A percentile compares a stretch with the other conserved stretches of the same genome.
phyloP scores from a whole-genome alignment of 2,113 vertebrate species.

The Octodon degus region DNA sequence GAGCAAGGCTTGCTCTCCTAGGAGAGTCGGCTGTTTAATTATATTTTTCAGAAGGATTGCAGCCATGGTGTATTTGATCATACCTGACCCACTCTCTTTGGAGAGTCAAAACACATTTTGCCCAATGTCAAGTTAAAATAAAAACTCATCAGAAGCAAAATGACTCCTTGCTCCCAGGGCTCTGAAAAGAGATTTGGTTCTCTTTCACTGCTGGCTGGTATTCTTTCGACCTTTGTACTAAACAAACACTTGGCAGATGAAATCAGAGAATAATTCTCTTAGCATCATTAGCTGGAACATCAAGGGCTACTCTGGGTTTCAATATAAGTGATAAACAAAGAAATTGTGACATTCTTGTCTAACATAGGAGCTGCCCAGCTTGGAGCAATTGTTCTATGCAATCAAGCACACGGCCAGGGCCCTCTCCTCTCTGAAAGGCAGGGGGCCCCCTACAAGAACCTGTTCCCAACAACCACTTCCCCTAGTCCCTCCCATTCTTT shows the following conservation, averaged over 20 bases:
- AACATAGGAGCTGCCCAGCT: neutral
- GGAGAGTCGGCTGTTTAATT: constrained; percentile 33
- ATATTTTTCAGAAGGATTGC: constrained; percentile 40
- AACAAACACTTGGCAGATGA: constrained; percentile 28
- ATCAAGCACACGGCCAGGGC: no score
- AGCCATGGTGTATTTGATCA: constrained; percentile 55
- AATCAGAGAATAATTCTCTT: constrained; percentile 56
- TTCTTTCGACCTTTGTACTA: neutral
- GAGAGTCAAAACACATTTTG: constrained; percentile 67
- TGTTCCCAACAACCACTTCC: neutral
- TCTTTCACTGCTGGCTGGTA: constrained; percentile 10
- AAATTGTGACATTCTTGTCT: neutral
- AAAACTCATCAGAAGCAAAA: constrained; percentile 66
- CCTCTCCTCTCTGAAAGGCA: neutral
- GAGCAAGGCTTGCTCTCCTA: neutral
- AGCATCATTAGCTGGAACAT: constrained; percentile 48
- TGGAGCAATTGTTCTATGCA: neutral
- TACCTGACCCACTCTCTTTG: constrained; percentile 20
- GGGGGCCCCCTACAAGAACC: neutral
- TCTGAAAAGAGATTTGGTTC: neutral
- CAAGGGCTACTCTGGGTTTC: neutral
- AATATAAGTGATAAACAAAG: constrained; percentile 22
- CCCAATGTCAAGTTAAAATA: constrained; percentile 60
- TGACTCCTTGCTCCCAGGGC: constrained; percentile 38
- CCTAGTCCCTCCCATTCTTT: neutral